phyloP scores from a whole-genome alignment of 2,113 vertebrate genomes.

The Octodon degus region DNA sequence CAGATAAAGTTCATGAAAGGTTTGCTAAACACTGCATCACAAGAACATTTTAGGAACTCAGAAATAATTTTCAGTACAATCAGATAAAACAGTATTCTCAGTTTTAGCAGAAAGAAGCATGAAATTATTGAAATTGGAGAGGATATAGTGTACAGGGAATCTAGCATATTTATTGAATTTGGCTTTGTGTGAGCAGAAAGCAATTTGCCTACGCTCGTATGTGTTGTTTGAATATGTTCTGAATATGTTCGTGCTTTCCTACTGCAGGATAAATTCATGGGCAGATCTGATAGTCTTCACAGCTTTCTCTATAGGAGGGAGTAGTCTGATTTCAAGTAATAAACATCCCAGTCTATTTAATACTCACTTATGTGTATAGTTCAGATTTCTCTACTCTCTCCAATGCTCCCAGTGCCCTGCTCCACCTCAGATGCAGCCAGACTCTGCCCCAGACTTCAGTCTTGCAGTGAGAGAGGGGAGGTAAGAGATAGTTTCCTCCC shows the following conservation, averaged over 20 bases:
- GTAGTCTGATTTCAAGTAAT: neutral
- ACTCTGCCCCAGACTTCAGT: neutral
- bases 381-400: neutral
- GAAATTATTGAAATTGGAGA: neutral
- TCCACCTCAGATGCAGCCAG: neutral
- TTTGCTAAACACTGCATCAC: neutral
- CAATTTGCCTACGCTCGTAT: neutral
- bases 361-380: neutral
- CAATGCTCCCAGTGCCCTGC: neutral
- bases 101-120: slow-evolving; percentile 1
- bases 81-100: neutral
- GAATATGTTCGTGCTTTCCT: neutral
- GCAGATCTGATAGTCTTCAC: neutral
- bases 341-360: neutral
- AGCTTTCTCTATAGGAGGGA: neutral
- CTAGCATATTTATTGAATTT: neutral
- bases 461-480: neutral
- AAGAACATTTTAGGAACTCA: neutral
- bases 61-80: slow-evolving; percentile 7
- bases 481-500: neutral
- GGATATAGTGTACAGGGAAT: neutral
- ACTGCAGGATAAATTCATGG: neutral
- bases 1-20: neutral
- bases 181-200: neutral
- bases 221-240: neutral